Base-by-base conservation (phyloP, 1,140 invertebrate species). In the Pygmarrhopalites habei region DNA sequence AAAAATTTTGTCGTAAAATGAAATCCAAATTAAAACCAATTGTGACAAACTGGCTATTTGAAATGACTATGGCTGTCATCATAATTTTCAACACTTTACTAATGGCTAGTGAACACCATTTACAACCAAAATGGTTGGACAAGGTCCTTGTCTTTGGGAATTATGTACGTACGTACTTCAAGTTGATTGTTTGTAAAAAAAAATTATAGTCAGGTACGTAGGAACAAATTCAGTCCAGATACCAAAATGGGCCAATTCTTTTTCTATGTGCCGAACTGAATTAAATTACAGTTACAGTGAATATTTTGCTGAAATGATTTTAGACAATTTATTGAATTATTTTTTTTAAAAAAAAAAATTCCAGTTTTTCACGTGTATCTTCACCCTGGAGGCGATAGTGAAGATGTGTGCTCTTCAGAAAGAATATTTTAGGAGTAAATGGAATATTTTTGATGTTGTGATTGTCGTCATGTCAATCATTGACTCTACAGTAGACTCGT, bases 391-490 rank as follows among this genome's bases (percentile, higher is more conserved):
- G 78, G 93, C 90, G 78, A 85, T 90, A 72, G 82, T 95, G 72
- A 97, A 97, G 77, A 79, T 96, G 53, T 82, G 91, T 78, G 91
- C 92, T 19, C 79, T 95, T 69, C 92, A 89, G 72, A 92, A 91
- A 78, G 88, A 92, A 72, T 97, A 92, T 78, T 95, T 95, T 75
- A 83, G 85, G 55, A 91, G 86, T 74, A 87, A 88, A 21, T 97
- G 93, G 93, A 97, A 97, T 76, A 88, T 93, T 71, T 97, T 97
- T 76, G 94, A 96, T 78, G 78, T 96, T 64, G 86, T 94, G 49
- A 93, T 96, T 72, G 93, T 96, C 7, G 86, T 91, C 17, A 89
- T 89, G 47, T 92, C 89, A 74, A 78, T 92, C 61, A 81, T 95
- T 66, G 92, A 96, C 78, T 81, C 95, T 28, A 88, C 88, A 67